phyloP scores from a whole-genome alignment of 1,140 invertebrate genomes.

The Ooceraea biroi region DNA sequence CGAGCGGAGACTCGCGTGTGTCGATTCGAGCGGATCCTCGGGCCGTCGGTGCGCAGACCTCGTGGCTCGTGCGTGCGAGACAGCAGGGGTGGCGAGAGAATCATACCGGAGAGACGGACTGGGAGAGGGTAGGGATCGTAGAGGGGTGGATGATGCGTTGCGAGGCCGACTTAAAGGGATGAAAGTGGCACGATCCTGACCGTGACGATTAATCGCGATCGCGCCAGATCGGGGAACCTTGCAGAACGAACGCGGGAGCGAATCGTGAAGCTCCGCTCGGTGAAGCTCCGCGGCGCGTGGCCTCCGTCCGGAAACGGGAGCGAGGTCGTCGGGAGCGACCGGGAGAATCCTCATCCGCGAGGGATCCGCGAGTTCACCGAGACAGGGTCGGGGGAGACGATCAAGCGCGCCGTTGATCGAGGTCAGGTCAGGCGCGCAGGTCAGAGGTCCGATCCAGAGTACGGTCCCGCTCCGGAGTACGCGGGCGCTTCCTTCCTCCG shows the following conservation, averaged over 20 bases:
- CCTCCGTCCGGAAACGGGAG: no score
- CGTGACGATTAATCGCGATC: no score
- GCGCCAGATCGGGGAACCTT: no score
- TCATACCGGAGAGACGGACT: not conserved
- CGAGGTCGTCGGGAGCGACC: no score
- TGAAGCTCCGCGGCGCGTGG: no score
- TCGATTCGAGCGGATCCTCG: not conserved
- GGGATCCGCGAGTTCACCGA: not conserved
- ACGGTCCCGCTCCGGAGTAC: not conserved
- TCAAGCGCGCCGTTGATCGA: not conserved
- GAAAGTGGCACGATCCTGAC: not conserved
- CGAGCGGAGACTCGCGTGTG: not conserved
- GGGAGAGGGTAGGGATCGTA: not conserved
- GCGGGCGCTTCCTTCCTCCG: constrained; percentile 8
- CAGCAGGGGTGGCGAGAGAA: constrained; percentile 13
- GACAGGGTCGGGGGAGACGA: not conserved
- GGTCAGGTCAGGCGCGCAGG: not conserved
- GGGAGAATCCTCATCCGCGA: no score
- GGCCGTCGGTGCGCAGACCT: not conserved
- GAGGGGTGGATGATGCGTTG: constrained; percentile 23
- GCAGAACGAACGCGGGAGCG: no score
- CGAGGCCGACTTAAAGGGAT: not conserved
- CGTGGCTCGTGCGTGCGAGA: not conserved
- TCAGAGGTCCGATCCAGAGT: constrained; percentile 14
- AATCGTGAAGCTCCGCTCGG: no score